These are phyloP conservation scores for Engystomops pustulosus DNA, from an alignment of 2,113 vertebrate species.

Conservation along the genomic window DNA sequence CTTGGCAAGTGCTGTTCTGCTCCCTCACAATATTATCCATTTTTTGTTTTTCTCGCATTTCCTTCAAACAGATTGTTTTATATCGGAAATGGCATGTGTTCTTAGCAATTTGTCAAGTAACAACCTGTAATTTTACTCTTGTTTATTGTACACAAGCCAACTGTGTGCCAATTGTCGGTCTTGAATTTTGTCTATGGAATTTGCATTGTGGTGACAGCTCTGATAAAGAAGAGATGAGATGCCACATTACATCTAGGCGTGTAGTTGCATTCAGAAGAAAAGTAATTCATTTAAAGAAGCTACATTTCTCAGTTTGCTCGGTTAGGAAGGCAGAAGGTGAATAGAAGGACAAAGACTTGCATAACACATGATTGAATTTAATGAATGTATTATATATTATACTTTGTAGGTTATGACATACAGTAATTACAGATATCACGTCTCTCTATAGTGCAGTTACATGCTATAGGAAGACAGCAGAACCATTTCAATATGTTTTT, in stretches of 20 bases:
- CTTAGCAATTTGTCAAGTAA: slow-evolving; percentile 5
- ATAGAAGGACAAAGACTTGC: too few relatives aligned
- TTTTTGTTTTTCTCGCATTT: neutral
- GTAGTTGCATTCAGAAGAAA: neutral
- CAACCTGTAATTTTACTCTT: neutral
- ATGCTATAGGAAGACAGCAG: too few relatives aligned
- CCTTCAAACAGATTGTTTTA: neutral
- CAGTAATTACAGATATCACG: too few relatives aligned
- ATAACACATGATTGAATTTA: too few relatives aligned
- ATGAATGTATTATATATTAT: too few relatives aligned
- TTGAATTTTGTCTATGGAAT: neutral
- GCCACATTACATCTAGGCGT: neutral
- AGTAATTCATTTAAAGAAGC: neutral
- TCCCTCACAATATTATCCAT: neutral
- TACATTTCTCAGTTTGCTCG: too few relatives aligned
- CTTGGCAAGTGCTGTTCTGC: neutral
- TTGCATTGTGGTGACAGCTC: neutral
- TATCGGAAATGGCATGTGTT: slow-evolving; percentile 11
- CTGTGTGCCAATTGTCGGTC: neutral
- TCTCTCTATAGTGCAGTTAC: too few relatives aligned
- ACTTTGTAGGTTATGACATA: too few relatives aligned
- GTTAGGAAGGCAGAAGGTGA: too few relatives aligned
- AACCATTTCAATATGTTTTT: too few relatives aligned
- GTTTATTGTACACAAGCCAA: neutral
- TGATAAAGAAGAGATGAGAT: neutral